These are phyloP conservation scores for Lepidurus apus DNA, from an alignment of 1,140 invertebrate species.

Conservation along the genomic window DNA sequence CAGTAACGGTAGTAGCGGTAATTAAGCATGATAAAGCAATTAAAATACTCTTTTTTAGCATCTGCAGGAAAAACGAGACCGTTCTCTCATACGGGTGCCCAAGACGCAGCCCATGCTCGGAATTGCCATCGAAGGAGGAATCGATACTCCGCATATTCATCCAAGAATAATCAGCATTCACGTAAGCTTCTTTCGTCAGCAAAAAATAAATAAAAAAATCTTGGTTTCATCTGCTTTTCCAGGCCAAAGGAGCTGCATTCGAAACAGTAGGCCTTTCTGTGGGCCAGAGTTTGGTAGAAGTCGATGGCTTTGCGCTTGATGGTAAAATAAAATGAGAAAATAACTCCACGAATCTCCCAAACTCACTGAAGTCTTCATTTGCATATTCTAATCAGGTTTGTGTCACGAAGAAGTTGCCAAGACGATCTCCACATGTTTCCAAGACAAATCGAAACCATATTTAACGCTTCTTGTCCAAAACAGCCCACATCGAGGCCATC, in stretches of 20 bases:
- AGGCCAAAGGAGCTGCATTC: background rate
- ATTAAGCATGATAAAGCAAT: background rate
- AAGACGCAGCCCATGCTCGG: background rate
- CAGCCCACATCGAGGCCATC: background rate
- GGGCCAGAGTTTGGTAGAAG: background rate
- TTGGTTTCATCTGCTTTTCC: background rate
- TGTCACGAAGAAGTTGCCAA: slow-evolving; percentile 6
- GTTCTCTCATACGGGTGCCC: background rate
- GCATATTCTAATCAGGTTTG: background rate
- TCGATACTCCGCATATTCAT: slow-evolving; percentile 3
- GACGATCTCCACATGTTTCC: background rate
- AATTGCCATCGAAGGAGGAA: slow-evolving; percentile 13
- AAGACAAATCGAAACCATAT: background rate
- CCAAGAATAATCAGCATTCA: slow-evolving; percentile 18
- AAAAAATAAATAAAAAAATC: background rate
- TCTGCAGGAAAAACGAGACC: background rate
- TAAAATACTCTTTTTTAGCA: background rate
- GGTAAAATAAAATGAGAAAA: background rate
- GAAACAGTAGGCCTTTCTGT: background rate
- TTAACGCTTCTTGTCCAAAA: background rate
- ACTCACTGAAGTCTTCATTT: background rate
- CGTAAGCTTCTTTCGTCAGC: background rate
- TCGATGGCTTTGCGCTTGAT: background rate
- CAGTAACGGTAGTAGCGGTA: background rate
- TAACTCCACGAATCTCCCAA: background rate